Percentiles rank a stretch among this genome's conserved stretches.
These are phyloP conservation scores for Melolontha melolontha DNA, from an alignment of 2,888 invertebrate species.

Conservation along the genomic window DNA sequence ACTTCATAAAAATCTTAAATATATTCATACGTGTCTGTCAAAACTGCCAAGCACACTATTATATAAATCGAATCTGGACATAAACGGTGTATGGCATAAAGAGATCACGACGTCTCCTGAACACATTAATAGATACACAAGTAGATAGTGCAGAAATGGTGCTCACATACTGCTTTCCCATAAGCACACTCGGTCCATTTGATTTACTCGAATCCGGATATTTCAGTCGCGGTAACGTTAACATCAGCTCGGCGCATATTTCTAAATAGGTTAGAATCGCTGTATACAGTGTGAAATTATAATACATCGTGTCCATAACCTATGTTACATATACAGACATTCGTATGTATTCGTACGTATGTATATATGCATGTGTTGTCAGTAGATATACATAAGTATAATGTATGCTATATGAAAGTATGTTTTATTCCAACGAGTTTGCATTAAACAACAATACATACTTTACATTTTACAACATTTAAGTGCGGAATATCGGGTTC, in stretches of 20 bases:
- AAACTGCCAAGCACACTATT: conserved; percentile 3
- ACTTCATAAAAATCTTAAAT: neutral
- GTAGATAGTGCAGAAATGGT: neutral
- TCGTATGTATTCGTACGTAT: conserved; percentile 4
- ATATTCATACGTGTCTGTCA: conserved; percentile 7
- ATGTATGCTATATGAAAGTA: conserved; percentile 33
- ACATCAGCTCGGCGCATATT: conserved; percentile 12
- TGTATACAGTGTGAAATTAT: conserved; percentile 35
- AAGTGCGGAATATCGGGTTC: conserved; percentile 59
- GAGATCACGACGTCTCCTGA: conserved; percentile 5
- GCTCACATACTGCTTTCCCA: neutral
- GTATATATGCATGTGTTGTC: conserved; percentile 6
- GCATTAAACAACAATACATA: conserved; percentile 54
- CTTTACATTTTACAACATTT: conserved; percentile 61
- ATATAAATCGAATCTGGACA: conserved; percentile 1
- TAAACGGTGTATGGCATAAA: conserved; percentile 5
- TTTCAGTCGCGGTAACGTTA: conserved; percentile 1
- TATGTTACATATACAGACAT: conserved; percentile 12
- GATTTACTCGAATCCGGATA: conserved; percentile 26
- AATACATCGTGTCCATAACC: conserved; percentile 27
- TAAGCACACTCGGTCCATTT: conserved; percentile 2
- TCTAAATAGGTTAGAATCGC: conserved; percentile 24
- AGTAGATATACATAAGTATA: conserved; percentile 16
- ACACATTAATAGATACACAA: neutral
- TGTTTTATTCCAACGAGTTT: conserved; percentile 23